Evolutionary conservation across 2,888 invertebrate species (phyloP).

Genomic region (Sipha maydis): DNA sequence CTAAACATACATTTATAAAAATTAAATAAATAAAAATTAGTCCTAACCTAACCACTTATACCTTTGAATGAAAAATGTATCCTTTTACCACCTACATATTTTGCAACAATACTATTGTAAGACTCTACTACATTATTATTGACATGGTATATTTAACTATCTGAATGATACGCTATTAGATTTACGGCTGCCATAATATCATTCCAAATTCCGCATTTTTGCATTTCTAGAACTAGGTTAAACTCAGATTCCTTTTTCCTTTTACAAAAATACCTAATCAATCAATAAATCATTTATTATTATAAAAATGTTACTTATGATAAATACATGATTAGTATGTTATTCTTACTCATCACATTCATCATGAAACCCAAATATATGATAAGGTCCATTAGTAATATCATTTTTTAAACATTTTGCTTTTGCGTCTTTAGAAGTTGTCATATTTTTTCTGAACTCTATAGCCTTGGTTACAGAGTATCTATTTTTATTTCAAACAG

Average conservation of each 20-base stretch:
- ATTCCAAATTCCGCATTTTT: slow-evolving; percentile 20
- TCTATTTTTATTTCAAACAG: slow-evolving; percentile 1
- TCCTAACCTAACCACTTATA: slow-evolving; percentile 9
- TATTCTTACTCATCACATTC: not conserved
- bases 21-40: not conserved
- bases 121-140: slow-evolving; percentile 14
- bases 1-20: not conserved
- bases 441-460: slow-evolving; percentile 15
- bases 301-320: slow-evolving; percentile 5
- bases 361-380: slow-evolving; percentile 11
- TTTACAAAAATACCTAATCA: slow-evolving; percentile 9
- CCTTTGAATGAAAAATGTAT: slow-evolving; percentile 18
- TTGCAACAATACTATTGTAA: slow-evolving; percentile 7
- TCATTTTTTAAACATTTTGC: not conserved
- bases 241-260: not conserved
- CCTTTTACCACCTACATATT: slow-evolving; percentile 8
- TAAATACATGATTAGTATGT: not conserved
- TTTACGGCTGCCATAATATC: slow-evolving; percentile 17
- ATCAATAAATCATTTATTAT: not conserved
- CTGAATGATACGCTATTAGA: slow-evolving; percentile 15
- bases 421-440: not conserved
- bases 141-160: slow-evolving; percentile 17
- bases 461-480: slow-evolving; percentile 8
- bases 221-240: slow-evolving; percentile 25
- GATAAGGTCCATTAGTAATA: slow-evolving; percentile 11